These are phyloP conservation scores for Pseudomugil tenellus DNA, from an alignment of 2,797 vertebrate species.

Conservation along the genomic window DNA sequence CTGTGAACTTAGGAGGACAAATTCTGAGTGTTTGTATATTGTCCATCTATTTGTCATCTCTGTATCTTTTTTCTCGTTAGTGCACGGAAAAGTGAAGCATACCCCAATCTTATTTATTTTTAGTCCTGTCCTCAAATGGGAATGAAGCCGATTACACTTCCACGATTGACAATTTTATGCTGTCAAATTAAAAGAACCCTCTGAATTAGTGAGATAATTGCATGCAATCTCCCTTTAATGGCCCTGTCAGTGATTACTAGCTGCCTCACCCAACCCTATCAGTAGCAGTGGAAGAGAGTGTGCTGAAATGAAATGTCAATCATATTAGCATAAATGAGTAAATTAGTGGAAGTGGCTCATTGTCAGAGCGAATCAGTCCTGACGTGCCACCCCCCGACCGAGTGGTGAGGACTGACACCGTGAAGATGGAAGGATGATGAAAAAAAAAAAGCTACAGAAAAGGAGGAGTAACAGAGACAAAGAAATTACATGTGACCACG, in stretches of 20 bases:
- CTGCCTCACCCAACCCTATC: constrained; percentile 80
- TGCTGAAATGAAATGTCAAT: constrained; percentile 89
- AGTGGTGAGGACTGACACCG: constrained; percentile 43
- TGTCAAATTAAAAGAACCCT: constrained; percentile 92
- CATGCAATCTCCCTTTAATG: constrained; percentile 87
- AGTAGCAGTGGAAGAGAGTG: constrained; percentile 64
- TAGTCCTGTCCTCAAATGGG: constrained; percentile 63
- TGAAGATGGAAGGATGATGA: constrained; percentile 37
- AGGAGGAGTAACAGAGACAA: constrained; percentile 49
- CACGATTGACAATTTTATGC: constrained; percentile 90
- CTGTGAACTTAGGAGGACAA: constrained; percentile 16
- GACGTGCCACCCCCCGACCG: constrained; percentile 78
- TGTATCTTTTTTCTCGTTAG: constrained; percentile 51
- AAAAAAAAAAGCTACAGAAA: constrained; percentile 16
- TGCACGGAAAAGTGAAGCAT: constrained; percentile 28
- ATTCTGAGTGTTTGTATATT: constrained; percentile 13
- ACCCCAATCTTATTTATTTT: constrained; percentile 69
- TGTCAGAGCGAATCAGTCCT: constrained; percentile 93
- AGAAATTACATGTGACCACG: constrained; percentile 66
- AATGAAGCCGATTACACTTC: constrained; percentile 76
- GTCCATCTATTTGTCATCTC: constrained; percentile 21
- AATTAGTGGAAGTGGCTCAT: constrained; percentile 92
- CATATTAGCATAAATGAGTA: constrained; percentile 92
- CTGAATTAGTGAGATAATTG: constrained; percentile 94
- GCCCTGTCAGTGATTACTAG: constrained; percentile 86